Base-by-base conservation (phyloP, 2,113 vertebrate genomes). In the Coptodon bakossiorum region DNA sequence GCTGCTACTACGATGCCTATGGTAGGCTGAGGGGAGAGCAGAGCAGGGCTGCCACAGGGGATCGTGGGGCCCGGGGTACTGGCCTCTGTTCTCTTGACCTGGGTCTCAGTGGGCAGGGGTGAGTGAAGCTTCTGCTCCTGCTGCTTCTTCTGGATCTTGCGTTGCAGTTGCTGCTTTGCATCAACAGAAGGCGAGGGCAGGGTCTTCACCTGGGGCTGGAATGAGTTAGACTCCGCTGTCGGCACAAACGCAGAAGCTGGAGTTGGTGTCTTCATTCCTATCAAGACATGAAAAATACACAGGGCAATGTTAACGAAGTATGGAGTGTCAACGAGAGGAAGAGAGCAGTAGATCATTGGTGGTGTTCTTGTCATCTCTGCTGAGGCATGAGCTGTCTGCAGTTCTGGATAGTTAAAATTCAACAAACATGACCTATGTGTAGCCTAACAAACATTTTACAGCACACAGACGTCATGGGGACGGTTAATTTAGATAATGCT, bases 61-160 rank as follows among this genome's bases (percentile, higher is more conserved):
- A 99, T 95, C 40, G 97, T 97, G 4, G 97, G 96, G 0, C 97
- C 98, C 6, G 96, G 95, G 14, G 97, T 83, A 4, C 96, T 13
- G 84, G 97, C 96, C 90, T 99, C 99, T 0, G 96, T 88, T 89
- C 98, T 97, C 96, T 98, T 98, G 81, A 96, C 92, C 85, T 98
- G 97, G 83, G 95, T 88, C 85, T 99, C 99, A 78, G 93, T 97
- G 83, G 98, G 98, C 92, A 99, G 95, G 79, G 99, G 99, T 52
- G 99, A 99, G 80, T 99, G 98, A 27, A 99, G 96, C 93, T 99
- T 99, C 96, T 99, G 99, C 93, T 99, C 99, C 83, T 99, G 99
- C 93, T 99, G 98, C 95, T 99, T 99, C 96, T 99, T 99, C 95
- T 99, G 99, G 92, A 99, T 99, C 95, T 99, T 99, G 40, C 98